Percentiles rank a stretch among this genome's conserved stretches.
phyloP scores from a whole-genome alignment of 2,888 invertebrate genomes.

The Tortricodes alternella region DNA sequence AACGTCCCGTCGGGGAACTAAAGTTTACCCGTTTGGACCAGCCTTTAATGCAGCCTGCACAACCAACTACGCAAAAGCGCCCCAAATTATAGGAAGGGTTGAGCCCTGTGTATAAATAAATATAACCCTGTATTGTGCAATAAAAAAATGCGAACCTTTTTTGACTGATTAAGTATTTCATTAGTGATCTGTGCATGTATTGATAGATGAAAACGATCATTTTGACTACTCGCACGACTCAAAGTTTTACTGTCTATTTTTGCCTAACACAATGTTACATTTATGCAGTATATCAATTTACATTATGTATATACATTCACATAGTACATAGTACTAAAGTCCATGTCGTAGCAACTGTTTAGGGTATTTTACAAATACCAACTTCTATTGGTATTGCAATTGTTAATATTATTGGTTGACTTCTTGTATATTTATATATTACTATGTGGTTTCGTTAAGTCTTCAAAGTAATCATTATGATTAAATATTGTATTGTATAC shows the following conservation, averaged over 20 bases:
- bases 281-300: constrained; percentile 19
- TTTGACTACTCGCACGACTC: constrained; percentile 26
- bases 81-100: too few species aligned
- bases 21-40: too few species aligned
- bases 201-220: constrained; percentile 28
- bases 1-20: too few species aligned
- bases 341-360: constrained; percentile 21
- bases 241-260: constrained; percentile 29
- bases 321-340: constrained; percentile 30
- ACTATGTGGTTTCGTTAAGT: background rate
- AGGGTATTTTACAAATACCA: constrained; percentile 10
- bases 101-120: too few species aligned
- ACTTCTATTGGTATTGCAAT: constrained; percentile 8
- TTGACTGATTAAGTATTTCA: too few species aligned
- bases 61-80: too few species aligned
- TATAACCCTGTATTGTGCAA: too few species aligned
- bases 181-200: background rate
- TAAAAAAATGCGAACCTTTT: background rate
- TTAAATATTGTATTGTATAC: constrained; percentile 11
- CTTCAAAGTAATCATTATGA: constrained; percentile 8
- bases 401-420: constrained; percentile 8
- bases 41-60: too few species aligned
- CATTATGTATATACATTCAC: constrained; percentile 16
- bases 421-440: background rate
- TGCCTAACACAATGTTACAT: constrained; percentile 23